Evolutionary conservation across 2,113 vertebrate species (phyloP), one percentile per base, ranked within the genome.

Genomic region (Perognathus longimembris): DNA sequence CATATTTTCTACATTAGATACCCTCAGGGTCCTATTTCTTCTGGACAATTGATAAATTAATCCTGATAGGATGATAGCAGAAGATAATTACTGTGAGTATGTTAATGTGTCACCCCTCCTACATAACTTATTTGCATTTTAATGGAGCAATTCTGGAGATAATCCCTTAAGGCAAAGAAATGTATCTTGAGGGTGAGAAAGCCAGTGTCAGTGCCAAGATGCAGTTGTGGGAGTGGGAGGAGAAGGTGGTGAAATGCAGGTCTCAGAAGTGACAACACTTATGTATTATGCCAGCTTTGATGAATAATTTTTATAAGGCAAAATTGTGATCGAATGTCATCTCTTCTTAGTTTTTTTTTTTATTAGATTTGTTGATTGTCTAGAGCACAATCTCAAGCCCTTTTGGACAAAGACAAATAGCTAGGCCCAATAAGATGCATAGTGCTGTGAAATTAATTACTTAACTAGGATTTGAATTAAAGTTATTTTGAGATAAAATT

Each of bases 91-190:
- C 61, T 73, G 36, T 57, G 50, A 89, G 32, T 90, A 90, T 93
- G 90, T 95, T 96, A 92, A 94, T 93, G 59, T 79, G 79, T 81
- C 90, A 93, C 79, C 67, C 85, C 82, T 96, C 89, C 92, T 95
- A 93, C 70, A 80, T 83, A 90, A 75, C 78, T 93, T 93, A 96
- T 94, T 94, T 97, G 95, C 95, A 96, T 97, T 96, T 97, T 96
- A 96, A 97, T 94, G 83, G 90, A 89, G 67, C 75, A 95, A 69
- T 96, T 95, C 75, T 94, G 36, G 66, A 94, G 73, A 79, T 59
- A 96, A 90, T 95, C 83, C 91, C 57, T 92, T 90, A 92, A 95
- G 91, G 79, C 89, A 77, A 90, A 89, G 26, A 61, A 90, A 90
- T 88, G 86, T 90, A 84, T 93, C 67, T 94, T 92, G 66, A 93